A percentile compares a stretch with the other conserved stretches of the same genome.
Conservation (phyloP, 2,888 invertebrate genomes). For the Pelosia muscerda region DNA sequence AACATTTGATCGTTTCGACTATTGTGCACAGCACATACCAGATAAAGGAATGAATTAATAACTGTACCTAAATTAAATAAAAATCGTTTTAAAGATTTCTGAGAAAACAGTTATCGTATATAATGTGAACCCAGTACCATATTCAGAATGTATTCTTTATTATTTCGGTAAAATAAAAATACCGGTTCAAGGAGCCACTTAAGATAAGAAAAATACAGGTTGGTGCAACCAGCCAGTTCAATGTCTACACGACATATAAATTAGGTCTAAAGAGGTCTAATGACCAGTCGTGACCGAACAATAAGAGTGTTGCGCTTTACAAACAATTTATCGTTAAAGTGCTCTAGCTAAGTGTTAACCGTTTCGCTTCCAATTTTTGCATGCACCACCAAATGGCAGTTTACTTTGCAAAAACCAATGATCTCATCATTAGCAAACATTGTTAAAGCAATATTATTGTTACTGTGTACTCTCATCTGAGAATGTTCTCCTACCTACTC, state of each 20-base stretch:
- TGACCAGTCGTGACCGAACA: slow-evolving; percentile 42
- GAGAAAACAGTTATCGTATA: not conserved
- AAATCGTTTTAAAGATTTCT: not conserved
- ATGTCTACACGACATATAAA: not conserved
- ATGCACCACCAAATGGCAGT: slow-evolving; percentile 20
- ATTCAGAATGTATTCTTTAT: not conserved
- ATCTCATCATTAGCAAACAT: not conserved
- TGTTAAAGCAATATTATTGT: not conserved
- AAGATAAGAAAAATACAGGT: not conserved
- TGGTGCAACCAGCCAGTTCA: not conserved
- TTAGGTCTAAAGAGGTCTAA: slow-evolving; percentile 9
- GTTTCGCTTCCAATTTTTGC: slow-evolving; percentile 34
- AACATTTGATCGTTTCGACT: too few species aligned
- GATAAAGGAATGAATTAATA: too few species aligned
- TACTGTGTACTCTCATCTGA: not conserved
- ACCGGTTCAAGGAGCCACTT: too few species aligned
- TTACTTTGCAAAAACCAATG: not conserved
- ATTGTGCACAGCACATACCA: too few species aligned
- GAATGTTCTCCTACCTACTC: not conserved
- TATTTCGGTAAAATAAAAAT: not conserved
- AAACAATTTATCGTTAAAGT: slow-evolving; percentile 28
- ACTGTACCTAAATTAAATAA: not conserved
- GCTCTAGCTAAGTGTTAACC: slow-evolving; percentile 39
- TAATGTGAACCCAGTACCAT: not conserved
- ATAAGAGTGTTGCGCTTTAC: slow-evolving; percentile 24